Base-by-base conservation (phyloP, 2,113 vertebrate species). In the Cygnus atratus region DNA sequence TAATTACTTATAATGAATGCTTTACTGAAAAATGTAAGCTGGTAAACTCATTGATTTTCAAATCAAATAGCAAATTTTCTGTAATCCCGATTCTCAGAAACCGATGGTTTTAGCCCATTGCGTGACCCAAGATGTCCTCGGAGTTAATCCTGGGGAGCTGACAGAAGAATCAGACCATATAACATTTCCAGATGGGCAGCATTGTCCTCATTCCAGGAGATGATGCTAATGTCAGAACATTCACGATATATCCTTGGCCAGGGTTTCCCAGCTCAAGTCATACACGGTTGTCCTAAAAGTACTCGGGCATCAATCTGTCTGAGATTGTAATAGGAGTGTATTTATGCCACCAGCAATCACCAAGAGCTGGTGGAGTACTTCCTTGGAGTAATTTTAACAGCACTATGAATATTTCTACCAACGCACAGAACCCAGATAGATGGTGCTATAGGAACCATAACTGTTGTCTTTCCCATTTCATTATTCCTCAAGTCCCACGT, bases 211-310 rank as follows among this genome's bases (percentile, higher is more conserved):
- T 93, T 88, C 57, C 86, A 82, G 66, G 39, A 84, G 48, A 79
- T 65, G 29, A 84, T 82, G 70, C 83, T 94, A 95, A 87, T 84
- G 88, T 93, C 88, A 96, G 86, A 93, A 95, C 80, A 72, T 72
- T 83, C 82, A 57, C 55, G 37, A 70, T 90, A 37, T 11, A 88
- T 61, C 33, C 88, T 94, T 88, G 80, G 71, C 72, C 57, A 75
- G 57, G 39, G 59, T 73, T 94, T 84, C 88, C 28, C 57, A 92
- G 39, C 68, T 92, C 79, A 78, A 86, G 26, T 65, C 63, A 65
- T 52, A 88, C 33, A 65, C 26, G 4, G 25, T 57, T 84, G 29
- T 88, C 57, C 79, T 93, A 37, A 66, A 92, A 78, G 71, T 52
- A 82, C n/a, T 78, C 41, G 54, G 44, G 70, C 88, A 91, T 78